Base-by-base conservation (phyloP, 1,140 invertebrate species). In the Euwallacea similis region DNA sequence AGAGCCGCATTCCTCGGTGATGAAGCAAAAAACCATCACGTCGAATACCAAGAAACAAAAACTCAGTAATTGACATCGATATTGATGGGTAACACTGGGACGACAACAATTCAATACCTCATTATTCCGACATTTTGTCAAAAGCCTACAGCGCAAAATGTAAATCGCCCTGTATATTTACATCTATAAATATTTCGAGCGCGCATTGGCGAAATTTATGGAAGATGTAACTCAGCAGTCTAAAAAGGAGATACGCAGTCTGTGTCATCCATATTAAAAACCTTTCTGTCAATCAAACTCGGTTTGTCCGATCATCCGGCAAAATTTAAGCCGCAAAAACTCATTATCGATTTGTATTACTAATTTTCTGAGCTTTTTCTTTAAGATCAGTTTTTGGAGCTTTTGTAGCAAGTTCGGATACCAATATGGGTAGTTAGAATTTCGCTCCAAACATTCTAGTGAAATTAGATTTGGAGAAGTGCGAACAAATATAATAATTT, bases 171-270 rank as follows among this genome's bases (percentile, higher is more conserved):
- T 16, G n/a, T 46, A 41, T 46, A 74, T 74, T 74, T 72, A 61
- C 73, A 74, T 74, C 71, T 60, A 74, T 74, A 74, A 74, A 74
- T 74, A 74, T 74, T 72, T 74, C 68, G 66, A 63, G 61, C 73
- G 66, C 61, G 67, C 67, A 72, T 74, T 72, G 62, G 66, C 66
- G 62, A 70, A 72, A 74, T 74, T 72, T 74, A 74, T 74, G 73
- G 71, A 74, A 72, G 62, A 74, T 74, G 65, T 68, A 66, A 72
- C 66, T 62, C 41, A 55, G 62, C 62, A 66, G 66, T 61, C 73
- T 65, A 69, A 74, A 74, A 74, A 74, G 73, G 73, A 69, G 65
- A 74, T 74, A 64, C 70, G 42, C 41, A 69, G 56, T 61, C 55
- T 66, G 53, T 63, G 73, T 74, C 73, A 67, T 74, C 66, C 73